Base-by-base conservation (phyloP, 2,888 invertebrate species). In the Girardia tigrina region DNA sequence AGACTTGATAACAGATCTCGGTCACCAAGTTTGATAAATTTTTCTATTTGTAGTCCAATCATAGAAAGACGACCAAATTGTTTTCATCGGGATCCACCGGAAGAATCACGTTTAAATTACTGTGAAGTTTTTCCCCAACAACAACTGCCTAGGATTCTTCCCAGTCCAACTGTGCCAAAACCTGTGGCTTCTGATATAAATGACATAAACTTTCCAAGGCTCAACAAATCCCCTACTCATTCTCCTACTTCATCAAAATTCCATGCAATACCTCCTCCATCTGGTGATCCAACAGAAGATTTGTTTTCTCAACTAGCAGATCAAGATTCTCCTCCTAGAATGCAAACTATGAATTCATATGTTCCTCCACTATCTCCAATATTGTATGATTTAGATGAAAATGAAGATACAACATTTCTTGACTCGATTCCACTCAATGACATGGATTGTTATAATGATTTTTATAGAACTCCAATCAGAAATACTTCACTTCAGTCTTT, bases 81-180 rank as follows among this genome's bases (percentile, higher is more conserved):
- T 56, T 56, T 56, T n/a, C 56, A 8, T 56, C 56, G 56, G n/a
- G 56, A 56, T 6, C 56, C 56, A 2, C 56, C 23, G 4, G 56
- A 56, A 56, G 56, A 56, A 56, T 23, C 56, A 20, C 56, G 56
- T 20, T 20, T 56, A 16, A 56, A 56, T 20, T 56, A 56, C 23
- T 12, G n/a, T 56, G 56, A 56, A 56, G 56, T 56, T 12, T 56
- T 20, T 56, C n/a, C 56, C 4, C 56, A 56, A n/a, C 56, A 56
- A 23, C n/a, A 56, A 56, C n/a, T 56, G 56, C 56, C 56, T 56
- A n/a, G 56, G n/a, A 56, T 56, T 56, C n/a, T 56, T n/a, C 56
- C 56, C n/a, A 56, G 56, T 56, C 56, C 56, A 56, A 56, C 56
- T 56, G 56, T 56, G 56, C 56, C 56, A 56, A 56, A 56, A 56